These are phyloP conservation scores for Tympanoctomys barrerae DNA, from an alignment of 2,797 vertebrate genomes.

Conservation along the genomic window DNA sequence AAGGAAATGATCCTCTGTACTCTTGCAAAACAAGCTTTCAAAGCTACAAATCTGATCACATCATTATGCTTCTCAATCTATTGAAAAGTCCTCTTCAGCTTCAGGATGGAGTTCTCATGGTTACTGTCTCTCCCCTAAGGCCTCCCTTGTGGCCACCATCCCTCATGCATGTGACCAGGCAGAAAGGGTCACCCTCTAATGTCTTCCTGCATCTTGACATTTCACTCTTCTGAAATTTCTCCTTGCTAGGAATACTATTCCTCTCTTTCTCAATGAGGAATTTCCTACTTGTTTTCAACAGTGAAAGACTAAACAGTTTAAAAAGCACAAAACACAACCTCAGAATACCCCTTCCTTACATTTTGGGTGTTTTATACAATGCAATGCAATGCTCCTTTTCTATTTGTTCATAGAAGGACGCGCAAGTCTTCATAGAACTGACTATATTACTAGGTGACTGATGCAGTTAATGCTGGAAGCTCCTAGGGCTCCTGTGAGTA, in stretches of 20 bases:
- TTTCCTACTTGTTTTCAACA: neutral
- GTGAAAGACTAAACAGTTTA: neutral
- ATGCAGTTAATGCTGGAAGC: neutral
- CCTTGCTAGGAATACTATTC: neutral
- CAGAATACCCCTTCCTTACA: neutral
- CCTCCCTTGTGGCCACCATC: fast-evolving
- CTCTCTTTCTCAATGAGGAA: neutral
- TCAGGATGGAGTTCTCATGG: neutral
- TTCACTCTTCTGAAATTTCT: neutral
- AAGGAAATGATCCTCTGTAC: neutral
- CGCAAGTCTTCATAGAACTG: neutral
- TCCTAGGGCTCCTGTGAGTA: neutral
- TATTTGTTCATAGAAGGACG: neutral
- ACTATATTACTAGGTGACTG: neutral
- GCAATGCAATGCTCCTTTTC: neutral
- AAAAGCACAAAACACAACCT: neutral
- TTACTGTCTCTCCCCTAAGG: no score
- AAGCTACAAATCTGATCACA: neutral
- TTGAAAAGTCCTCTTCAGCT: neutral
- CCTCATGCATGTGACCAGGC: fast-evolving
- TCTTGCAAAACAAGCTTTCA: conserved; percentile 8
- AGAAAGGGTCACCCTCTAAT: neutral
- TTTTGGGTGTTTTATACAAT: neutral
- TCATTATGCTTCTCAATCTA: neutral
- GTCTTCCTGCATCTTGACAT: neutral